These are phyloP conservation scores for Frieseomelitta varia DNA, from an alignment of 1,140 invertebrate genomes.

Conservation along the genomic window DNA sequence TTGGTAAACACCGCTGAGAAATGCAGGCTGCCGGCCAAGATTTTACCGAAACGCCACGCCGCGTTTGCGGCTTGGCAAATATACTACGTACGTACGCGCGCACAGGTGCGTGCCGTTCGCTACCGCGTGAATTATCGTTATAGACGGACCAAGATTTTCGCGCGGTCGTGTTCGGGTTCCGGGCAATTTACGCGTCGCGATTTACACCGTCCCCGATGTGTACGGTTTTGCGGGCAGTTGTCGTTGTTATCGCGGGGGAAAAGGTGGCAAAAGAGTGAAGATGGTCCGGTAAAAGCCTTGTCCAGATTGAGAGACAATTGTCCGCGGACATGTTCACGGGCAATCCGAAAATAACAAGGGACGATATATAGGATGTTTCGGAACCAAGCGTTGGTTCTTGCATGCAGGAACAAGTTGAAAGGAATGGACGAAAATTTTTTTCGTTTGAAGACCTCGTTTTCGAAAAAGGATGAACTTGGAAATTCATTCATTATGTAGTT, in stretches of 20 bases:
- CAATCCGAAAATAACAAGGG: too few species aligned
- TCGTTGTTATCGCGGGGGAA: neutral
- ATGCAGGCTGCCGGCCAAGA: conserved; percentile 64
- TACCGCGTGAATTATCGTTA: conserved; percentile 48
- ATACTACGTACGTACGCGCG: conserved; percentile 47
- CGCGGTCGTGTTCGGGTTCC: conserved; percentile 19
- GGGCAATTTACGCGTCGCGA: conserved; percentile 27
- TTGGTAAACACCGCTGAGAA: conserved; percentile 48
- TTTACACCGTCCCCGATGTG: conserved; percentile 13
- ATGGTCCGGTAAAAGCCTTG: too few species aligned
- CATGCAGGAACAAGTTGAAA: too few species aligned
- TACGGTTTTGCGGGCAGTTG: too few species aligned
- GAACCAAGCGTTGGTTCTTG: too few species aligned
- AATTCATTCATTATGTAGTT: too few species aligned
- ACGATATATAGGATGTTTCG: too few species aligned
- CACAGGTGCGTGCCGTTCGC: conserved; percentile 53
- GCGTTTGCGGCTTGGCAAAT: conserved; percentile 65
- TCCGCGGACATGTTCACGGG: too few species aligned
- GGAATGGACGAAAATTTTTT: too few species aligned
- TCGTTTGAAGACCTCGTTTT: too few species aligned
- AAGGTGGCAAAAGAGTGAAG: neutral
- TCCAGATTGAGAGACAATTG: too few species aligned
- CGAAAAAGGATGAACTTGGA: too few species aligned
- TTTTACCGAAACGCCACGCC: conserved; percentile 53
- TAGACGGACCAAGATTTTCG: conserved; percentile 42